A percentile compares a stretch with the other conserved stretches of the same genome.
Conservation (phyloP, 2,888 invertebrate genomes). For the Pogonocherus hispidulus region DNA sequence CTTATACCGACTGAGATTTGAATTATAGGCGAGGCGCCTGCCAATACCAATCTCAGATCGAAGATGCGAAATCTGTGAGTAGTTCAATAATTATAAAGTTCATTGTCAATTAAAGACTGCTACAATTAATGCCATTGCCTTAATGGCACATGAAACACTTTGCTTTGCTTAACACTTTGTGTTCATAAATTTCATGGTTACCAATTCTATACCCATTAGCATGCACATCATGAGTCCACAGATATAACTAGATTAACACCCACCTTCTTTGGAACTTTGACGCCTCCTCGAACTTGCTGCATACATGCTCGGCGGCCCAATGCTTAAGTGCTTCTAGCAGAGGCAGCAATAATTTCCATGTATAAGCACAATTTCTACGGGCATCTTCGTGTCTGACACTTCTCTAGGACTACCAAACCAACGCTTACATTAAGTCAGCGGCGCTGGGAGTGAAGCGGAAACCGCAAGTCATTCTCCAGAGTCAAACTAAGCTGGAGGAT, state of each 20-base stretch:
- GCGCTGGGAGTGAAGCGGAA: conserved; percentile 21
- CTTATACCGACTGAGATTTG: too few relatives aligned
- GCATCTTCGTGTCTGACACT: conserved; percentile 37
- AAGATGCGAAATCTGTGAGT: too few relatives aligned
- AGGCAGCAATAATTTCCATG: background rate
- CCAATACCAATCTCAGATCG: too few relatives aligned
- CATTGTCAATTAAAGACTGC: conserved; percentile 57
- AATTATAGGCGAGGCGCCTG: too few relatives aligned
- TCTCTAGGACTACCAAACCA: conserved; percentile 25
- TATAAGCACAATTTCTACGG: conserved; percentile 38
- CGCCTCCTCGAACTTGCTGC: too few relatives aligned
- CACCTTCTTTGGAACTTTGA: too few relatives aligned
- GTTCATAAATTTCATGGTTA: conserved; percentile 66
- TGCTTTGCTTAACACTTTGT: too few relatives aligned
- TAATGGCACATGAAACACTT: conserved; percentile 64
- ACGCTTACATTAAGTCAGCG: conserved; percentile 33
- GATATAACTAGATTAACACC: conserved; percentile 62
- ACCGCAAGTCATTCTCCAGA: conserved; percentile 39
- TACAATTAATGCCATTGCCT: conserved; percentile 59
- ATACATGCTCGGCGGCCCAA: conserved; percentile 26
- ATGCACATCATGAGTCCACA: conserved; percentile 60
- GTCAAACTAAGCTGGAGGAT: conserved; percentile 38
- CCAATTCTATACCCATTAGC: conserved; percentile 63
- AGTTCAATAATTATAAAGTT: conserved; percentile 44
- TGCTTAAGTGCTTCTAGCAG: too few relatives aligned